phyloP scores from a whole-genome alignment of 2,113 vertebrate genomes.

The Siphamia tubifer region DNA sequence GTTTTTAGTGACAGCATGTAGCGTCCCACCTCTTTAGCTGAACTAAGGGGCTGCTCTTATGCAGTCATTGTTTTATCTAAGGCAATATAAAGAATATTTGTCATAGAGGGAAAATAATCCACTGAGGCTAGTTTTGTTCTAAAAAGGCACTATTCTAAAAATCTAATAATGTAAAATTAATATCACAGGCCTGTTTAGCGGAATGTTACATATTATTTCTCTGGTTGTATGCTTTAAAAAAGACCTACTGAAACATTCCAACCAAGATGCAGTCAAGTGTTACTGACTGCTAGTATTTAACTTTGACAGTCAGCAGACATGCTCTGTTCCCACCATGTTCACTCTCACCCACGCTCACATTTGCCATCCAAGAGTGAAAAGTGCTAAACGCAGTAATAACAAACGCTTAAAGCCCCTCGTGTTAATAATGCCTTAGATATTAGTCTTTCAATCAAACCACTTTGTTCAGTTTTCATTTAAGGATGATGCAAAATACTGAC shows the following conservation, averaged over 20 bases:
- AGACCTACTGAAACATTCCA: neutral
- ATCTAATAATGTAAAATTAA: neutral
- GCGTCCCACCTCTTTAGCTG: conserved; percentile 10
- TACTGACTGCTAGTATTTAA: neutral
- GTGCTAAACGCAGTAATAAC: conserved; percentile 15
- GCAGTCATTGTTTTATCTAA: neutral
- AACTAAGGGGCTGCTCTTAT: conserved; percentile 1
- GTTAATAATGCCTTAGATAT: neutral
- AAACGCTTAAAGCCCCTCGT: conserved; percentile 23
- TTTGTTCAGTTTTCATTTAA: neutral
- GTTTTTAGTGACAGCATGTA: conserved; percentile 47
- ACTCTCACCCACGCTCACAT: conserved; percentile 52
- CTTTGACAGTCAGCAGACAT: conserved; percentile 13
- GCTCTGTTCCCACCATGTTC: conserved; percentile 31
- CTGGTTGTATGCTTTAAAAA: neutral
- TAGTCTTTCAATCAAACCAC: neutral
- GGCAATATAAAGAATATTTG: neutral
- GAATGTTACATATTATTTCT: neutral
- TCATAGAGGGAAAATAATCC: conserved; percentile 28
- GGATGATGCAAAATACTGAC: neutral
- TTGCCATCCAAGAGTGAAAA: conserved; percentile 29
- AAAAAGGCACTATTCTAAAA: neutral
- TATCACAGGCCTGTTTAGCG: neutral
- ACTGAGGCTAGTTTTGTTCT: neutral
- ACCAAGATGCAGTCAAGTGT: neutral